Evolutionary conservation across 2,113 vertebrate species (phyloP).

Genomic region (Etheostoma spectabile): DNA sequence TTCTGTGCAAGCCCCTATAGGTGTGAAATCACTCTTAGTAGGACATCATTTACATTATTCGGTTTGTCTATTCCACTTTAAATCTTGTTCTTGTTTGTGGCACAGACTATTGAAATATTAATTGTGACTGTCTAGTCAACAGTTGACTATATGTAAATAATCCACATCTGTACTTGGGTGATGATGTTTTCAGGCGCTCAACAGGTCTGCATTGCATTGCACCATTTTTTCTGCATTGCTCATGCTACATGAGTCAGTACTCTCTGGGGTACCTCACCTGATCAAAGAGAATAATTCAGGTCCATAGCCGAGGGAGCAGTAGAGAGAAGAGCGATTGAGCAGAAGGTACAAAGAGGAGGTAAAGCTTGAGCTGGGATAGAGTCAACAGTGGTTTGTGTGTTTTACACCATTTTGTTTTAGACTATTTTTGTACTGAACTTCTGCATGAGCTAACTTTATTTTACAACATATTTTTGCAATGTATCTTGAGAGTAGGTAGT

Average conservation of each 20-base stretch:
- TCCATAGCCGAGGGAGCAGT: slow-evolving; percentile 52
- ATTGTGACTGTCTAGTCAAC: background rate
- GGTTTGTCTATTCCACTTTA: background rate
- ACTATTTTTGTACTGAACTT: slow-evolving; percentile 22
- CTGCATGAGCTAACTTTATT: slow-evolving; percentile 21
- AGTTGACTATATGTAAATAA: background rate
- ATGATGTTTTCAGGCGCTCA: slow-evolving; percentile 15
- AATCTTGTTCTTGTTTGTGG: background rate
- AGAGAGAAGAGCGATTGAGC: slow-evolving; percentile 49
- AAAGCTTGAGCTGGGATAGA: slow-evolving; percentile 55
- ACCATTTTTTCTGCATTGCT: slow-evolving; percentile 39
- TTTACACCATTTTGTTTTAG: no score
- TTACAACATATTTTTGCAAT: slow-evolving; percentile 23
- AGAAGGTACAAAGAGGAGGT: slow-evolving; percentile 70
- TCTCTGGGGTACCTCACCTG: slow-evolving; percentile 56
- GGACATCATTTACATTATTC: background rate
- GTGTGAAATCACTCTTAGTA: background rate
- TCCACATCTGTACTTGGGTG: background rate
- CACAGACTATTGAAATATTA: background rate
- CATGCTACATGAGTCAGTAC: slow-evolving; percentile 31
- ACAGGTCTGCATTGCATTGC: slow-evolving; percentile 51
- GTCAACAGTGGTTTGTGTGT: slow-evolving; percentile 53
- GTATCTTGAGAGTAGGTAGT: background rate
- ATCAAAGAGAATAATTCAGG: slow-evolving; percentile 85
- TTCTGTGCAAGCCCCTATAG: background rate